A percentile compares a stretch with the other conserved stretches of the same genome.
phyloP scores from a whole-genome alignment of 2,113 vertebrate species.

The Hiodon tergisus region DNA sequence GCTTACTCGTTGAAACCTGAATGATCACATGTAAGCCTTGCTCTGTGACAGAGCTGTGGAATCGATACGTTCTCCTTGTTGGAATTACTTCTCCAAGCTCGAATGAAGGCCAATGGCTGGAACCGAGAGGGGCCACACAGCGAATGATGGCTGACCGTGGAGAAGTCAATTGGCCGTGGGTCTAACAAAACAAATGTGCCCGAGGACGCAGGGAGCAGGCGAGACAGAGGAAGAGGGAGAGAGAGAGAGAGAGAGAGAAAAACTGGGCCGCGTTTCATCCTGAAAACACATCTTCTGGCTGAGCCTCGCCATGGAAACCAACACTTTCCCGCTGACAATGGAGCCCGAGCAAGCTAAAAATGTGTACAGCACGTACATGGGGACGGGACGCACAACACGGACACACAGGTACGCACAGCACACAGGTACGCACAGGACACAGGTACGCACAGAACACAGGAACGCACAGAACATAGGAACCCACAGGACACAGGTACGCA shows the following conservation, averaged over 20 bases:
- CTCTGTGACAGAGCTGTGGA: neutral
- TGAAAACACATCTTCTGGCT: slow-evolving; percentile 3
- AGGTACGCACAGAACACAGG: too few relatives aligned
- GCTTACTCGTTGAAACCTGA: too few relatives aligned
- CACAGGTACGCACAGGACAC: too few relatives aligned
- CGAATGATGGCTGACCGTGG: neutral
- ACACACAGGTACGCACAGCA: too few relatives aligned
- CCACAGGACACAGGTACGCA: neutral
- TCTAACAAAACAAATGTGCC: neutral
- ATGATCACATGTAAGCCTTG: too few relatives aligned
- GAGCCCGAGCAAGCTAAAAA: too few relatives aligned
- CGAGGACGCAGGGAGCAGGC: neutral
- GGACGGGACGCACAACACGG: neutral
- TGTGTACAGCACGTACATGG: too few relatives aligned
- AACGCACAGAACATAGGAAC: neutral
- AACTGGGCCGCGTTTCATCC: slow-evolving; percentile 13
- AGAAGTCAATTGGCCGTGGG: slow-evolving; percentile 14
- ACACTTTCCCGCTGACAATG: too few relatives aligned
- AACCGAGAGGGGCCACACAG: neutral
- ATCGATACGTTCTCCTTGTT: neutral
- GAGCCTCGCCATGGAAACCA: too few relatives aligned
- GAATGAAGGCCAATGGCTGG: neutral
- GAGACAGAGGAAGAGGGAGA: neutral
- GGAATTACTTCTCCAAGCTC: neutral
- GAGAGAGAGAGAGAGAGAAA: neutral